Base-by-base conservation (phyloP, 2,797 vertebrate genomes). In the Alfaro cultratus region DNA sequence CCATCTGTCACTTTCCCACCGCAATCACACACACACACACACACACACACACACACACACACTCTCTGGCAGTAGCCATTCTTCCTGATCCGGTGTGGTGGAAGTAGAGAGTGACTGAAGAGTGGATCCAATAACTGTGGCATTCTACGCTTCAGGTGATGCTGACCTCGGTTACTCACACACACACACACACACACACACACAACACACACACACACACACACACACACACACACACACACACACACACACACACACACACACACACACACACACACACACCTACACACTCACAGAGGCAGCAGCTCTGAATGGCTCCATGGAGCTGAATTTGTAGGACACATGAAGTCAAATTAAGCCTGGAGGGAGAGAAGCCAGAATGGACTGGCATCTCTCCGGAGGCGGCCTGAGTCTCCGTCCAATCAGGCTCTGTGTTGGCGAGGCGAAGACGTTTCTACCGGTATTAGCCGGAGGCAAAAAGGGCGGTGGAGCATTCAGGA, bases 1-100 rank as follows among this genome's bases (percentile, higher is more conserved):
- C 87, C 89, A 88, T 91, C 88, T 91, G 89, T 86, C 83, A 80
- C 85, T 81, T 84, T 78, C 79, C 79, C 76, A 72, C 57, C 67
- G 60, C 47, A 39, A 23, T 36, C 46, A 49, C 46, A n/a, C 72
- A 49, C 13, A 60, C 47, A 31, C 68, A 75, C 80, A n/a, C 68
- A 21, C 71, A 45, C 23, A 47, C 45, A 71, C 84, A 64, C 62
- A 4, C 43, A 46, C 43, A 39, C 45, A 29, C n/a, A 49, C 29
- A 64, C 84, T 57, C 64, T 0, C n/a, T 15, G 39, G 26, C 57
- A 70, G 77, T 12, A 74, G 77, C 47, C 77, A 8, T 57, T 74
- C 70, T 9, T 67, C 70, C 76, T 82, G 81, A 81, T 78, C 72
- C 0, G 23, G 55, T 82, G 81, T 47, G 41, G 55, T 77, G 81